Percentiles rank a stretch among this genome's conserved stretches.
Evolutionary conservation across 23 tunicate species (phyloP).

Genomic region (Trididemnum nubilum): DNA sequence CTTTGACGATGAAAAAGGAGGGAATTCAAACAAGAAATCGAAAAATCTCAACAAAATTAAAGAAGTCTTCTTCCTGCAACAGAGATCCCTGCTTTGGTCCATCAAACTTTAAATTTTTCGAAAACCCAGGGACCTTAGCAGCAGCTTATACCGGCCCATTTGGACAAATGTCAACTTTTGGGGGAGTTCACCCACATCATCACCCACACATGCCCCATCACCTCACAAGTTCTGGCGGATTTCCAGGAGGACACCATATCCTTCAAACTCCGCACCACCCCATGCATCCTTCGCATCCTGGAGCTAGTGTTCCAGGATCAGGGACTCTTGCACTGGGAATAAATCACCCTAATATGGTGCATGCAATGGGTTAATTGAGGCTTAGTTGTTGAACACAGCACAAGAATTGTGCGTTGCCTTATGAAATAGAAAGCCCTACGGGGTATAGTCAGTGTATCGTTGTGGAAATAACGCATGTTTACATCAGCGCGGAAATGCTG

Average conservation of each 20-base stretch:
- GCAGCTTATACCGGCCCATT: conserved; percentile 89
- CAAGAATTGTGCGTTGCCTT: too few species aligned
- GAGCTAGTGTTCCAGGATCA: conserved; percentile 44
- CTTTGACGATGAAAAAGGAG: conserved; percentile 99
- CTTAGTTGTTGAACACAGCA: too few species aligned
- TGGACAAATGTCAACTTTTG: conserved; percentile 75
- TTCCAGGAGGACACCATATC: conserved; percentile 67
- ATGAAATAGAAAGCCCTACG: too few species aligned
- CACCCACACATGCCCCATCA: conserved; percentile 61
- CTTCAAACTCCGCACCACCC: conserved; percentile 57
- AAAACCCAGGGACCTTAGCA: conserved; percentile 59
- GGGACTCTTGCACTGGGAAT: conserved; percentile 61
- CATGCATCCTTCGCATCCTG: conserved; percentile 75
- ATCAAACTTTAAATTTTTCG: conserved; percentile 83
- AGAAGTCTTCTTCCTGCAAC: conserved; percentile 82
- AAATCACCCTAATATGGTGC: conserved; percentile 82
- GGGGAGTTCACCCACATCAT: conserved; percentile 70
- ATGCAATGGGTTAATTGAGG: conserved; percentile 62
- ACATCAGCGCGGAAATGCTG: too few species aligned
- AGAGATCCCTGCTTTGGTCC: conserved; percentile 83
- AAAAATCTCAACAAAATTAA: conserved; percentile 95
- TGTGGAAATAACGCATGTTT: too few species aligned
- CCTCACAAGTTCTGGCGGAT: conserved; percentile 63
- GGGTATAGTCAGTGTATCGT: too few species aligned
- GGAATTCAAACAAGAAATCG: conserved; percentile 99